Base-by-base conservation (phyloP, 1,140 invertebrate species). In the Cydia pomonella region DNA sequence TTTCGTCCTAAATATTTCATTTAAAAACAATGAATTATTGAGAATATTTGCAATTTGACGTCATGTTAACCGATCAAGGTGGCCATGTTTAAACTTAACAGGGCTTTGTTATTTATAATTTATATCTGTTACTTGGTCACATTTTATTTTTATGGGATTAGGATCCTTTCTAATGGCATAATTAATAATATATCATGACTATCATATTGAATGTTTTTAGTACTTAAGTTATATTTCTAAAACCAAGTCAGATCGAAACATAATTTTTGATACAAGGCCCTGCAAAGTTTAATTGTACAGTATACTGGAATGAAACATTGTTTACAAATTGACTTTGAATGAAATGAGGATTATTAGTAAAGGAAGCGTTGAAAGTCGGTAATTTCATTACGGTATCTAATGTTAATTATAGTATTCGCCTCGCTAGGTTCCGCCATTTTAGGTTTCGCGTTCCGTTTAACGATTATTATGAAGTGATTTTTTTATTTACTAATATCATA, bases 301-400 rank as follows among this genome's bases (percentile, higher is more conserved):
- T 50, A 16, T 59, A 23, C 3, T 59, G 53, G 53, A 59, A 59
- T 59, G 53, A 59, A 59, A n/a, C 12, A 23, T 59, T 59, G 16
- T 18, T 23, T 59, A 23, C 21, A 59, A 59, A 59, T 59, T 59
- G 53, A 59, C 53, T 59, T 53, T 59, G 2, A n/a, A 23, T 59
- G 53, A 59, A 59, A 59, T 59, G 53, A 59, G 53, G n/a, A 23
- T 23, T 23, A 59, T 59, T 59, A 59, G 21, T 59, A 59, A 59
- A 21, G 53, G 21, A 59, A 59, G 53, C 53, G 53, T 59, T 10
- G 53, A 59, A 59, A 12, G 53, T 59, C 53, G 23, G 53, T 59
- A 59, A 59, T 59, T 59, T 59, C 53, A 59, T 59, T 59, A 59
- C 53, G 53, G 53, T 59, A 59, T 59, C 53, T 59, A 59, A 59